Evolutionary conservation across 1,140 invertebrate genomes (phyloP), one percentile per base, ranked within the genome.

Genomic region (Tyrophagus putrescentiae): DNA sequence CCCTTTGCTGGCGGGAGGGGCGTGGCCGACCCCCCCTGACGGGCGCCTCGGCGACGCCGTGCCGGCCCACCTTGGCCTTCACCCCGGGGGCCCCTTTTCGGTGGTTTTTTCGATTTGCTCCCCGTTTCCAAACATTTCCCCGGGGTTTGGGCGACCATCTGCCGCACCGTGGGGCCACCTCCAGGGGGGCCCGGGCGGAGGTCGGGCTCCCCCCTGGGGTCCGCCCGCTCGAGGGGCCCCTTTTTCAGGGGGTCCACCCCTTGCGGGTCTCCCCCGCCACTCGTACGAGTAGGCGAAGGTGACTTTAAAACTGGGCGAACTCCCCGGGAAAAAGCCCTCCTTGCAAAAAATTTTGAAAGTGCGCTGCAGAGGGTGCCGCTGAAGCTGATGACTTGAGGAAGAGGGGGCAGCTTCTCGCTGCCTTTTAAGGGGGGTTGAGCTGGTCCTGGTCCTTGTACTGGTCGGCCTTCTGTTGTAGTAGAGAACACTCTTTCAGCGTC

Each of bases 51-150:
- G 23, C 41, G 1, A 42, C 50, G 44, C 50, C 33, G 41, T 45
- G 7, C 4, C 25, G 18, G 16, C 21, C n/a, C 52, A 31, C 32
- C 42, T 60, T 60, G 23, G 4, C n/a, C 28, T 60, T 60, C 23
- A 52, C 25, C 27, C 39, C 54, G 23, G 36, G 39, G 21, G 41
- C 33, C 6, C 45, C 29, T 33, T 60, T 53, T 60, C 48, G 5
- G 80, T 77, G 67, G 84, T 87, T 28, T 25, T 41, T 18, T 25
- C 39, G 11, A 45, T 28, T 65, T 57, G 9, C 13, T 11, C 3
- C 34, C 50, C n/a, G n/a, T n/a, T n/a, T n/a, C n/a, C n/a, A n/a
- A n/a, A n/a, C n/a, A n/a, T n/a, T n/a, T n/a, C 6, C 6, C 23
- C 18, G 52, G 3, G 4, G 60, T n/a, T n/a, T 36, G 68, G 31